Percentiles rank a stretch among this genome's conserved stretches.
phyloP scores from a whole-genome alignment of 2,113 vertebrate species.

The Sterna hirundo region DNA sequence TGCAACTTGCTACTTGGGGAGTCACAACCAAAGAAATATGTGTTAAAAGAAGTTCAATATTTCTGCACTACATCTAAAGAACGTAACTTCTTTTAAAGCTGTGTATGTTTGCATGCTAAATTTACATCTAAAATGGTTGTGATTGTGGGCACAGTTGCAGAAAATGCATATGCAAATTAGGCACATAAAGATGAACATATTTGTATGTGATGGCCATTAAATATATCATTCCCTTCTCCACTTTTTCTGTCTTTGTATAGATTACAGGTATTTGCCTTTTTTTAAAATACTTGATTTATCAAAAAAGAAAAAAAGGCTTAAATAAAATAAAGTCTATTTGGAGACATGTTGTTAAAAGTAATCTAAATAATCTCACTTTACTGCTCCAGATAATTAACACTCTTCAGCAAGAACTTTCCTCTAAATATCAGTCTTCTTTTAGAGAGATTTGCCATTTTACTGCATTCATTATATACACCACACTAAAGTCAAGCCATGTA shows the following conservation, averaged over 20 bases:
- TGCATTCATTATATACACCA: conserved; percentile 64
- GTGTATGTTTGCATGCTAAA: neutral
- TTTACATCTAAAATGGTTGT: conserved; percentile 6
- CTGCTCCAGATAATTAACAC: conserved; percentile 67
- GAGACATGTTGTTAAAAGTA: conserved; percentile 49
- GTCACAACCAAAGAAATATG: neutral
- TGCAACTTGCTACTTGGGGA: neutral
- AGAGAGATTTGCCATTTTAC: conserved; percentile 68
- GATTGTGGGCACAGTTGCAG: neutral
- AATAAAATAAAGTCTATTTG: neutral
- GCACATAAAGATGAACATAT: neutral
- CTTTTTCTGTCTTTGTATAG: neutral
- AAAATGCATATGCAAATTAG: conserved; percentile 38
- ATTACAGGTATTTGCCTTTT: neutral
- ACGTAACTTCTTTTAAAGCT: neutral
- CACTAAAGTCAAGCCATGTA: conserved; percentile 41
- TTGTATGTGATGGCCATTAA: neutral
- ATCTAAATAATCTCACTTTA: conserved; percentile 64
- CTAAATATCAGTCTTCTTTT: conserved; percentile 68
- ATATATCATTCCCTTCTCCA: neutral
- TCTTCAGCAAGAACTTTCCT: conserved; percentile 62
- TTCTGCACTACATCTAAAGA: neutral
- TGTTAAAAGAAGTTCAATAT: neutral
- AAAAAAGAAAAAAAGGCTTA: neutral
- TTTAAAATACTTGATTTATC: neutral